phyloP scores from a whole-genome alignment of 2,113 vertebrate genomes.

The Microcebus griseorufus region DNA sequence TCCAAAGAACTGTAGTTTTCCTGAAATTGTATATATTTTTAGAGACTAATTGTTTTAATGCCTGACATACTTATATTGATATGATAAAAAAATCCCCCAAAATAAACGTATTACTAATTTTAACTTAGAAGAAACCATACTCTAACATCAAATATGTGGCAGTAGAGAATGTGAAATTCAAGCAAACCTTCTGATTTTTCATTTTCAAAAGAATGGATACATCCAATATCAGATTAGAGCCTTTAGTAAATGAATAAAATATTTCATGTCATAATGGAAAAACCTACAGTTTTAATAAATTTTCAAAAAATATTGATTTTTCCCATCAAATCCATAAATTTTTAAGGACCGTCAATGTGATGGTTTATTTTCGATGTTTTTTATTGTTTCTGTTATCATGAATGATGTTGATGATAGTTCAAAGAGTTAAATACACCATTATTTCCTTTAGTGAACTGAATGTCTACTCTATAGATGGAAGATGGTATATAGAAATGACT shows the following conservation, averaged over 20 bases:
- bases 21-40: not conserved
- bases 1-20: not conserved
- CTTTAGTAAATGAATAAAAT: not conserved
- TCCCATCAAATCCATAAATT: not conserved
- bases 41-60: not conserved
- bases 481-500: not conserved
- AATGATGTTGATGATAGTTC: not conserved
- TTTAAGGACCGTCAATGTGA: not conserved
- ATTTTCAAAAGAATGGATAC: not conserved
- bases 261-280: not conserved
- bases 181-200: not conserved
- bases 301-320: not conserved
- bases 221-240: not conserved
- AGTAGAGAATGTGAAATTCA: not conserved
- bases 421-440: not conserved
- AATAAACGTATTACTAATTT: not conserved
- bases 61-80: not conserved
- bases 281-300: not conserved
- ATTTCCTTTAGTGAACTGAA: too few relatives aligned
- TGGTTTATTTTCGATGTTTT: not conserved
- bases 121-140: not conserved
- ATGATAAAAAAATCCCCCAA: not conserved
- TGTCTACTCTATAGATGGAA: not conserved
- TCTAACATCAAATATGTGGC: not conserved
- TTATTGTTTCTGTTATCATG: not conserved